These are phyloP conservation scores for Yponomeuta cagnagella DNA, from an alignment of 2,888 invertebrate species.

Conservation along the genomic window DNA sequence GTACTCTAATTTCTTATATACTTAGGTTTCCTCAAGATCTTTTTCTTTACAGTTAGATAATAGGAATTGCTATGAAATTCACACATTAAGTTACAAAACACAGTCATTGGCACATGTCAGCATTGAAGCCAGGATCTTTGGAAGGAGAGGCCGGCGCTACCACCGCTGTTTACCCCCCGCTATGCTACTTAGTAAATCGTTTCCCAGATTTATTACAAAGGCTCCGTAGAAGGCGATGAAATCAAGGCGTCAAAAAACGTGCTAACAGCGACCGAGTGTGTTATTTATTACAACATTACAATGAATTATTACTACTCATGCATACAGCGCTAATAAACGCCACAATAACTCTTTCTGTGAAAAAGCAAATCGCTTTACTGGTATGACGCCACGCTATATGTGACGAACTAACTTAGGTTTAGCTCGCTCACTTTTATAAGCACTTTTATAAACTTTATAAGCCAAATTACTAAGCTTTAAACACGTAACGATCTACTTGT, in stretches of 20 bases:
- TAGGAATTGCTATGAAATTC: no score
- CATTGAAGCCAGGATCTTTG: no score
- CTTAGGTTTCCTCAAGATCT: no score
- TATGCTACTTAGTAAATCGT: background rate
- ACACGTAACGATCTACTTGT: no score
- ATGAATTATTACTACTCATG: background rate
- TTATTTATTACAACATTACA: conserved; percentile 2
- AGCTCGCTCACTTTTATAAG: background rate
- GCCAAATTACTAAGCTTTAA: no score
- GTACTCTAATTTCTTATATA: no score
- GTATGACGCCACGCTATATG: background rate
- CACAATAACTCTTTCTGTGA: background rate
- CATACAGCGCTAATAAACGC: background rate
- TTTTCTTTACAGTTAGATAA: no score
- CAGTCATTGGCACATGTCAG: no score
- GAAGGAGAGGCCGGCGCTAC: no score
- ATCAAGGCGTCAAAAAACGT: background rate
- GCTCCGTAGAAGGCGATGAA: background rate
- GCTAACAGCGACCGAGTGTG: background rate
- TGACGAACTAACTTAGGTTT: background rate
- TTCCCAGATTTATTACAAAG: background rate
- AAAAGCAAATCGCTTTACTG: background rate
- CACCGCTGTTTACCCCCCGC: no score
- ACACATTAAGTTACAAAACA: no score
- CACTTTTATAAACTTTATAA: background rate